Conservation (phyloP, 1,140 invertebrate species). For the Eupeodes corollae region DNA sequence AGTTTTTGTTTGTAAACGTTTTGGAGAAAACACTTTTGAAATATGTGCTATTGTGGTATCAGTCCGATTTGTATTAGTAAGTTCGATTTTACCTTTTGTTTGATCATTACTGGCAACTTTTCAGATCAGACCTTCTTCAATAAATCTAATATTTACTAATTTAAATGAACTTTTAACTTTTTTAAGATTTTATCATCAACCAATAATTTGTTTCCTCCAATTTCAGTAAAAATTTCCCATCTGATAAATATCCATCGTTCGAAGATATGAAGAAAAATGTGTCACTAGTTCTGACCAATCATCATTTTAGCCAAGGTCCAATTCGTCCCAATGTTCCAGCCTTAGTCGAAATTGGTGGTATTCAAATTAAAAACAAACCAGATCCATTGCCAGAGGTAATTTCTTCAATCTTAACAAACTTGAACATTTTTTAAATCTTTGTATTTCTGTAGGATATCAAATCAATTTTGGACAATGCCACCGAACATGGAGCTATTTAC, state of each 20-base stretch:
- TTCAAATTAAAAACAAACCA: conserved; percentile 25
- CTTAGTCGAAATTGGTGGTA: conserved; percentile 31
- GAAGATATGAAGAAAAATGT: conserved; percentile 4
- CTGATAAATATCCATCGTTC: conserved; percentile 5
- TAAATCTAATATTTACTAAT: no score
- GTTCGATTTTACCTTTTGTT: no score
- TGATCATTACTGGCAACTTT: no score
- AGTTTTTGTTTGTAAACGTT: no score
- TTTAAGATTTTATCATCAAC: no score
- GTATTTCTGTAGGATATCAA: conserved; percentile 38
- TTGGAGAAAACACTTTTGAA: no score
- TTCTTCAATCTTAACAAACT: conserved; percentile 1
- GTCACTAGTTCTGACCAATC: conserved; percentile 14
- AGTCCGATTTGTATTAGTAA: no score
- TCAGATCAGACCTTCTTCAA: no score
- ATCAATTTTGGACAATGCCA: conserved; percentile 36
- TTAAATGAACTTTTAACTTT: no score
- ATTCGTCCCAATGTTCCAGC: conserved; percentile 22
- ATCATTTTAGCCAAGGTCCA: conserved; percentile 12
- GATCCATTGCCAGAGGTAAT: conserved; percentile 24
- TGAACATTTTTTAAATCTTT: conserved; percentile 13
- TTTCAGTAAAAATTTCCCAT: no score
- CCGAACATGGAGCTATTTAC: conserved; percentile 42
- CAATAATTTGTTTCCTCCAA: no score
- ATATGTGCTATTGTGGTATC: no score